phyloP scores from a whole-genome alignment of 2,113 vertebrate genomes.

The Chelonoidis abingdonii region DNA sequence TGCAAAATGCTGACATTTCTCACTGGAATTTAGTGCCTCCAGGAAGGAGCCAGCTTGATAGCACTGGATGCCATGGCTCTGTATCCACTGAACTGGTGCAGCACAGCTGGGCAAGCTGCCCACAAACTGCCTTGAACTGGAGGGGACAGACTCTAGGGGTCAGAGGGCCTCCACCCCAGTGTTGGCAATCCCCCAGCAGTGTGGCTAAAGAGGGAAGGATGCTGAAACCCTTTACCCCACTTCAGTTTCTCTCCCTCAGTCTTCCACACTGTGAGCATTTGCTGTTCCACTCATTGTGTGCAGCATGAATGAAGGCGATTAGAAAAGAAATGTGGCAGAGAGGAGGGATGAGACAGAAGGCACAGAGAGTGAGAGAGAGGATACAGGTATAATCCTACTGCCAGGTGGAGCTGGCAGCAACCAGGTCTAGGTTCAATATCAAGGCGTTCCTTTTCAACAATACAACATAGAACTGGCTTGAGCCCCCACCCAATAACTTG shows the following conservation, averaged over 20 bases:
- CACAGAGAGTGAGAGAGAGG: background rate
- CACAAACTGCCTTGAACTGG: background rate
- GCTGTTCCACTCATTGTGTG: background rate
- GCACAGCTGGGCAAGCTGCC: background rate
- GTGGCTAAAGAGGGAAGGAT: background rate
- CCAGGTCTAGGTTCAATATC: too few relatives aligned
- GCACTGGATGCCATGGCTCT: background rate
- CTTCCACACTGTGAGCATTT: background rate
- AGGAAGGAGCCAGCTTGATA: background rate
- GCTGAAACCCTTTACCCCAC: background rate
- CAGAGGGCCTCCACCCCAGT: background rate
- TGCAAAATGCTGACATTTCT: background rate
- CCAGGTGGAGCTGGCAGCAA: too few relatives aligned
- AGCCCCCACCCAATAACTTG: too few relatives aligned
- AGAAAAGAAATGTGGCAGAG: background rate
- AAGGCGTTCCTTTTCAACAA: too few relatives aligned
- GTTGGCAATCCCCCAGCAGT: background rate
- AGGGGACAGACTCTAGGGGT: background rate
- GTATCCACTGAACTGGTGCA: background rate
- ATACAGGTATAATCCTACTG: background rate
- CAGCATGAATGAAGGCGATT: background rate
- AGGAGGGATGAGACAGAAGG: background rate
- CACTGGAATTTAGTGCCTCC: background rate
- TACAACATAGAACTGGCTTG: too few relatives aligned
- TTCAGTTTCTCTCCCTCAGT: background rate